Conservation (phyloP, 1,140 invertebrate species). For the Yoshiicerus persimilis region DNA sequence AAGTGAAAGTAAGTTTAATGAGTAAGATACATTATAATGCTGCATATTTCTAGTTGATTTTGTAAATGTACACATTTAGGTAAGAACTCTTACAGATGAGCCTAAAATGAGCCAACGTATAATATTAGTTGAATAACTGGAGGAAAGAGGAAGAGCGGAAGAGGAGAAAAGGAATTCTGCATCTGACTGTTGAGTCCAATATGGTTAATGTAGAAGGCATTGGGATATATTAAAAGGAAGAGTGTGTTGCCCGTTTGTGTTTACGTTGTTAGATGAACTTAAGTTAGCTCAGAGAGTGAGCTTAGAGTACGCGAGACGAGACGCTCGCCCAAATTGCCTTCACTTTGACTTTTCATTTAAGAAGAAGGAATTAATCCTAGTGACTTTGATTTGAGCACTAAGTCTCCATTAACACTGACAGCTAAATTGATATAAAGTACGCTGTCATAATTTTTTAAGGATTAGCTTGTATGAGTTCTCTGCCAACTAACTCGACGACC, state of each 20-base stretch:
- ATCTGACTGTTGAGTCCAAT: neutral
- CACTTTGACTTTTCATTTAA: slow-evolving; percentile 48
- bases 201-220: neutral
- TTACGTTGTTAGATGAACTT: neutral
- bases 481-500: slow-evolving; percentile 14
- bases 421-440: slow-evolving; percentile 50
- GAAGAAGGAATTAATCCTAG: slow-evolving; percentile 48
- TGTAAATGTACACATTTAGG: too few species aligned
- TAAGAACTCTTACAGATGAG: too few species aligned
- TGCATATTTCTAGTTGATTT: too few species aligned
- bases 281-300: neutral
- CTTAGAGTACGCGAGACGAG: neutral
- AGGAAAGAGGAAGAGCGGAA: neutral
- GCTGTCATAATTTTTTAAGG: slow-evolving; percentile 51
- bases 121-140: neutral
- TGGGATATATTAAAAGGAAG: neutral
- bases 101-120: too few species aligned
- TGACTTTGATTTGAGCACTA: slow-evolving; percentile 50
- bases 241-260: neutral
- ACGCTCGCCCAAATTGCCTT: slow-evolving; percentile 32
- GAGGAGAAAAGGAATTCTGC: too few species aligned
- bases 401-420: slow-evolving; percentile 50
- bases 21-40: too few species aligned
- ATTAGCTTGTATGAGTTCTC: slow-evolving; percentile 39
- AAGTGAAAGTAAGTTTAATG: too few species aligned